Conservation (phyloP, 1,140 invertebrate genomes). For the Planococcus citri region DNA sequence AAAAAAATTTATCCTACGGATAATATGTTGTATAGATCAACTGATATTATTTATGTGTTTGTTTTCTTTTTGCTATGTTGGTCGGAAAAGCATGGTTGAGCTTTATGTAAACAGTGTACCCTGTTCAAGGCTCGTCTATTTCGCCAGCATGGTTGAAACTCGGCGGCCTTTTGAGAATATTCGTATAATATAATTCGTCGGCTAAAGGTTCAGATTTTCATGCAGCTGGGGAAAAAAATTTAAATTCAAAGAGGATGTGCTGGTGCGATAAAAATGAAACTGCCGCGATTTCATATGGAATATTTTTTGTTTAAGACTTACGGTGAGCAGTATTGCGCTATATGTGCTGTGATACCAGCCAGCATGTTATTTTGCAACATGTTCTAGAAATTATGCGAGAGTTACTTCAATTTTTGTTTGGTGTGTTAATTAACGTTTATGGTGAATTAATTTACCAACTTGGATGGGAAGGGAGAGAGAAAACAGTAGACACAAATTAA, state of each 20-base stretch:
- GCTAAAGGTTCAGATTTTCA: neutral
- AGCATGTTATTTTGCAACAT: no score
- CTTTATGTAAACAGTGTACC: neutral
- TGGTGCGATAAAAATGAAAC: no score
- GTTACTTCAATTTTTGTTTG: no score
- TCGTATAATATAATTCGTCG: neutral
- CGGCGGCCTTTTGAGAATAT: neutral
- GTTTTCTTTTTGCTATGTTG: neutral
- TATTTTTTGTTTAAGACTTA: no score
- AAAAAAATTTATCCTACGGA: neutral
- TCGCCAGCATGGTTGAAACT: neutral
- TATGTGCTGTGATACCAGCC: no score
- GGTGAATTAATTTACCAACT: no score
- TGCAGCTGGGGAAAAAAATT: neutral
- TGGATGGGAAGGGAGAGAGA: no score
- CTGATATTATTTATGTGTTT: constrained; percentile 8
- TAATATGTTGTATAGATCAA: neutral
- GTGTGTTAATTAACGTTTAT: no score
- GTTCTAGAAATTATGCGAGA: no score
- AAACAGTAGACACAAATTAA: no score
- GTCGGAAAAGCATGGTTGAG: neutral
- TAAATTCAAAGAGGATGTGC: neutral
- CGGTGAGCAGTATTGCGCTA: no score
- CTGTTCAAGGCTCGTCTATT: neutral
- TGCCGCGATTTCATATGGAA: no score